These are phyloP conservation scores for Batillaria attramentaria DNA, from an alignment of 1,140 invertebrate species.

Conservation along the genomic window DNA sequence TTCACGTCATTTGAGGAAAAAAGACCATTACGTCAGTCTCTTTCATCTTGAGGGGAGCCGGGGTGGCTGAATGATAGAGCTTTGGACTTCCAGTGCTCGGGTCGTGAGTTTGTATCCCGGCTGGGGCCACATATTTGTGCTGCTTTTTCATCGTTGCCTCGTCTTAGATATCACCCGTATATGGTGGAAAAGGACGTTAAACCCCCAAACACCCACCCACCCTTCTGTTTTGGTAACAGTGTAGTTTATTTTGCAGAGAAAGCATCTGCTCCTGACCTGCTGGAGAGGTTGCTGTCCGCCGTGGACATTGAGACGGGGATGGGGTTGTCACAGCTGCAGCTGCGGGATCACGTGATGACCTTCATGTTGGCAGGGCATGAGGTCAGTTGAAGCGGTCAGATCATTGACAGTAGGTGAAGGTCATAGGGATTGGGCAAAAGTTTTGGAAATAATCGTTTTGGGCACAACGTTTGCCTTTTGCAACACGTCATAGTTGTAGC, in stretches of 20 bases:
- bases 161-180: no score
- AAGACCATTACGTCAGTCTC: no score
- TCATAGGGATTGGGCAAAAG: no score
- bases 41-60: no score
- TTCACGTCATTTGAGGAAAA: no score
- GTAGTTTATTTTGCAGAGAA: neutral
- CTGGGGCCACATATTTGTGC: neutral
- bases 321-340: slow-evolving; percentile 38
- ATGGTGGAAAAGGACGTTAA: no score
- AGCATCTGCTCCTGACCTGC: slow-evolving; percentile 27
- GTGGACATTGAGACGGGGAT: slow-evolving; percentile 39
- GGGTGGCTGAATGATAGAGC: neutral
- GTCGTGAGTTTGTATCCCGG: neutral
- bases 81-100: neutral
- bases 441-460: no score
- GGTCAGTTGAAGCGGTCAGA: slow-evolving; percentile 24
- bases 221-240: neutral
- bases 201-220: no score
- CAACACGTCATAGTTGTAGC: no score
- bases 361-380: slow-evolving; percentile 56
- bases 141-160: neutral
- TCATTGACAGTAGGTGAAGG: neutral
- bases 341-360: slow-evolving; percentile 48
- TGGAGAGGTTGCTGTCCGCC: slow-evolving; percentile 44
- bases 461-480: no score